Evolutionary conservation across 2,797 vertebrate genomes (phyloP).

Genomic region (Babyrousa celebensis): DNA sequence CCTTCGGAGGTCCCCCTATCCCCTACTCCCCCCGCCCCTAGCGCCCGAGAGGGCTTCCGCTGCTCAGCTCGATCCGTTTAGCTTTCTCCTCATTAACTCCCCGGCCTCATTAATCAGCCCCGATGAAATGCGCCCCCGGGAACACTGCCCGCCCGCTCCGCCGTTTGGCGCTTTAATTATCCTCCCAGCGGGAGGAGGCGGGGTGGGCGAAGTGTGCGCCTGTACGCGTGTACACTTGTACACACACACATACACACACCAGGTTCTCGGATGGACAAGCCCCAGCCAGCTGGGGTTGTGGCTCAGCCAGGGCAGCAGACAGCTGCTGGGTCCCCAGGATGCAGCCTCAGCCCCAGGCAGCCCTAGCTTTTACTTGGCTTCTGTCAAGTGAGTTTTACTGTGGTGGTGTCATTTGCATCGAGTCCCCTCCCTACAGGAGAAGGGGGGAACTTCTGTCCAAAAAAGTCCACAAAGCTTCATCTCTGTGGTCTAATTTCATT

Average conservation of each 20-base stretch:
- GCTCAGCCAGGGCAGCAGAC: not conserved
- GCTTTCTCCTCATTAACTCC: slow-evolving; percentile 92
- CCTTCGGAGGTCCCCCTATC: slow-evolving; percentile 83
- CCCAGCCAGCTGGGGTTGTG: not conserved
- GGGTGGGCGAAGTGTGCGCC: not conserved
- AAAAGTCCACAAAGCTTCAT: not conserved
- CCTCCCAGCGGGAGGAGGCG: slow-evolving; percentile 93
- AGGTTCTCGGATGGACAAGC: no score
- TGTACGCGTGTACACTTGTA: fast-evolving
- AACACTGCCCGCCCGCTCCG: slow-evolving; percentile 92
- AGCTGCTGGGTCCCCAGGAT: not conserved
- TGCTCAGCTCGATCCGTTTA: slow-evolving; percentile 80
- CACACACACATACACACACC: not conserved
- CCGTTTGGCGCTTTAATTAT: slow-evolving; percentile 96
- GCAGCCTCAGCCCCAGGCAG: not conserved
- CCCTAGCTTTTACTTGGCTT: not conserved
- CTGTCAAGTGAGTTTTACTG: not conserved
- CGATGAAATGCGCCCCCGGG: slow-evolving; percentile 92
- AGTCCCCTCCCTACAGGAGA: not conserved
- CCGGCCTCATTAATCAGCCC: slow-evolving; percentile 93
- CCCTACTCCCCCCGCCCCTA: slow-evolving; percentile 3
- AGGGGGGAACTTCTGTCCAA: not conserved
- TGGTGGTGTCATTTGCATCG: not conserved
- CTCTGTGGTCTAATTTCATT: slow-evolving; percentile 13
- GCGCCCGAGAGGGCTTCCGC: slow-evolving; percentile 67